Evolutionary conservation across 2,888 invertebrate genomes (phyloP), one percentile per base, ranked within the genome.

Genomic region (Erebia ligea): DNA sequence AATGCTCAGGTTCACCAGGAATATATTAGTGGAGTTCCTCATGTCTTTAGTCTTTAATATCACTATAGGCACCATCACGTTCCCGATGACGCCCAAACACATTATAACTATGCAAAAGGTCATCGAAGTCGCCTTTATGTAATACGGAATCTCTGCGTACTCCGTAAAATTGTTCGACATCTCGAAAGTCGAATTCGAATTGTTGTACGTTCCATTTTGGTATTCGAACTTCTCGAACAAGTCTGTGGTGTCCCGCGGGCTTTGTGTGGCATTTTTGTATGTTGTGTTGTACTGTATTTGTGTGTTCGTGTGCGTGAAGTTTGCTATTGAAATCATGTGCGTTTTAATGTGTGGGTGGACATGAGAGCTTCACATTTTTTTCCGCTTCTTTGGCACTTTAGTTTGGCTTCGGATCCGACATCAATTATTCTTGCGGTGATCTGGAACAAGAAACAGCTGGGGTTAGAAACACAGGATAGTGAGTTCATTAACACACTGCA

Each of bases 1-100:
- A 56, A 98, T 95, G 86, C 98, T 98, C 83, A 98, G 94, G 90
- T 98, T 98, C 88, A 98, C 97, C 82, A 99, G 95, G 88, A 98
- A 98, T 81, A 98, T 98, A 87, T 98, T 98, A 73, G 98, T 98
- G 68, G 98, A 98, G 84, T 98, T 98, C 82, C 98, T 95, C 97
- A 98, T 97, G 86, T 98, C 98, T 86, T 98, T 97, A 66, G 98
- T 98, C 86, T 97, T 96, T 83, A 98, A 94, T 77, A 98, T 98
- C 78, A 99, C 98, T 82, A 98, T 95, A 50, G 98, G 98, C 84
- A 98, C 98, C 96, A 98, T 97, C 74, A 98, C 95, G 85, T 99
- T 99, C 25, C 98, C 98, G 76, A 98, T 95, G 75, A 98, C 97
- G 52, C 98, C 98, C 78, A 98, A 93, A 82, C 97, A 95, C 95